Base-by-base conservation (phyloP, 2,888 invertebrate species). In the Terebella lapidaria region DNA sequence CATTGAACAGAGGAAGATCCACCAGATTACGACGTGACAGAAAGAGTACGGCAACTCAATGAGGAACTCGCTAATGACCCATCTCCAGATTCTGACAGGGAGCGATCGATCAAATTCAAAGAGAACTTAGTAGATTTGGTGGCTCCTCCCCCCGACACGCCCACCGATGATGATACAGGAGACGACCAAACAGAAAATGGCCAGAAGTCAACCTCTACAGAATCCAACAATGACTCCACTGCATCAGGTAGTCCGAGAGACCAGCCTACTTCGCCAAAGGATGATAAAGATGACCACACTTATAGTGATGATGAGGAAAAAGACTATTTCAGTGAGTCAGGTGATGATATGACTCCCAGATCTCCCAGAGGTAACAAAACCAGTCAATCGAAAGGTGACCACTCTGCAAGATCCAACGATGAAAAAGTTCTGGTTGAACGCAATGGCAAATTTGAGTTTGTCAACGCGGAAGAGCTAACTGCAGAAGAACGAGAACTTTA, bases 1-100 rank as follows among this genome's bases (percentile, higher is more conserved):
- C n/a, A n/a, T n/a, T n/a, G n/a, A n/a, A n/a, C n/a, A 29, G 66
- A 66, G 25, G 62, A 66, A 26, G 56, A 56, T 5, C 74, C 76
- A 1, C 77, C 78, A 29, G 75, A 74, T 55, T 78, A 78, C 64
- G 72, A 78, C 65, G 75, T 78, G 3, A 72, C 72, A 46, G 77
- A 74, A 42, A 62, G 76, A 35, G 65, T 78, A n/a, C 71, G 72
- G 57, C 70, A 71, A 52, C 67, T 77, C 25, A 78, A 78, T 62
- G 71, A 72, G 26, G 75, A 78, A 59, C 67, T 78, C 15, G 75
- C 75, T 22, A 71, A 73, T 35, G 76, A 76, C 35, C 74, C 74
- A 1, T 75, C 75, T 24, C 58, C 64, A 5, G 71, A 71, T 30
- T 71, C 70, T 60, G 66, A 69, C 35, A 58, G 72, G 2, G 69